These are phyloP conservation scores for Spatulosminthurus flaviceps DNA, from an alignment of 2,888 invertebrate species.

Conservation along the genomic window DNA sequence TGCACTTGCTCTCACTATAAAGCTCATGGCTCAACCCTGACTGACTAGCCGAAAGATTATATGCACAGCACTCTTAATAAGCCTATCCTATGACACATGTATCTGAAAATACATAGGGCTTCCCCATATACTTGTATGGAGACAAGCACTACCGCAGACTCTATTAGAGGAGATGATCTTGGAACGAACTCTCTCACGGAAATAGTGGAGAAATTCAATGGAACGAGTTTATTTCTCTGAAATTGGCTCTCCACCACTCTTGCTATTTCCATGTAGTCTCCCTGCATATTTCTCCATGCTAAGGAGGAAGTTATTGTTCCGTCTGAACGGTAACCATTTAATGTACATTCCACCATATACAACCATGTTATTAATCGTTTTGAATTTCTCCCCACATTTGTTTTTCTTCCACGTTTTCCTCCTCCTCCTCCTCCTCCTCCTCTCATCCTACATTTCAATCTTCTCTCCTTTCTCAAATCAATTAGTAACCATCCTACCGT, in stretches of 20 bases:
- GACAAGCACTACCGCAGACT: no score
- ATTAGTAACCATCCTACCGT: no score
- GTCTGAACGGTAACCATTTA: conserved; percentile 2
- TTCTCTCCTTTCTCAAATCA: no score
- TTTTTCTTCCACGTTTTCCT: no score
- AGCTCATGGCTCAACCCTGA: conserved; percentile 20
- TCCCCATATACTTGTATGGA: no score
- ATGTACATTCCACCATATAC: neutral
- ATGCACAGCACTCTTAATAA: no score
- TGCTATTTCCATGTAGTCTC: neutral
- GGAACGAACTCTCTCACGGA: conserved; percentile 21
- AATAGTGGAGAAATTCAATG: conserved; percentile 35
- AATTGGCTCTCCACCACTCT: conserved; percentile 11
- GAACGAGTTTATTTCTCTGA: conserved; percentile 36
- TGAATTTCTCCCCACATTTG: no score
- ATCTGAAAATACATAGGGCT: no score
- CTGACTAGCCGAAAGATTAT: conserved; percentile 32
- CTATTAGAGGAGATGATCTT: neutral
- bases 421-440: no score
- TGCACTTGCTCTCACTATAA: conserved; percentile 40
- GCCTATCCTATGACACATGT: no score
- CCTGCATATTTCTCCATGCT: neutral
- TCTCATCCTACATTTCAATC: no score
- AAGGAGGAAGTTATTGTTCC: conserved; percentile 13
- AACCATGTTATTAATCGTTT: no score